phyloP scores from a whole-genome alignment of 2,113 vertebrate species.

The Paratilapia polleni region DNA sequence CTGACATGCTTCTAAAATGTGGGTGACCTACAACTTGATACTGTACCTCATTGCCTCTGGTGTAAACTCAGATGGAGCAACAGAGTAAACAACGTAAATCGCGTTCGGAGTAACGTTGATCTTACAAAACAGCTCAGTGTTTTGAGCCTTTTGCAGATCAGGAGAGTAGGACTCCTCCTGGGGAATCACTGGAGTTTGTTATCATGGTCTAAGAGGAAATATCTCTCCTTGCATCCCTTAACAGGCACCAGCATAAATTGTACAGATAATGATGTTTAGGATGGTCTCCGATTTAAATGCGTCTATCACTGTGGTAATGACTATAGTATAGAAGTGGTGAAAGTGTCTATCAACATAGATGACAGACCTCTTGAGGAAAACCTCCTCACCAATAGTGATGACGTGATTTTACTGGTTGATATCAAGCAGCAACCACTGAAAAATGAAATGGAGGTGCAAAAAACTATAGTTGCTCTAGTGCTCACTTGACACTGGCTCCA shows the following conservation, averaged over 20 bases:
- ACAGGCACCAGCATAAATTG: background rate
- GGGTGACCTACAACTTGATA: background rate
- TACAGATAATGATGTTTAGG: background rate
- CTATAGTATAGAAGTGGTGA: background rate
- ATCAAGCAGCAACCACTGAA: background rate
- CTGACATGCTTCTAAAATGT: background rate
- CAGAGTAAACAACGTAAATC: background rate
- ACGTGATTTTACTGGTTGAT: background rate
- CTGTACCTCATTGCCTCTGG: background rate
- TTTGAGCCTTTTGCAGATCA: conserved; percentile 15
- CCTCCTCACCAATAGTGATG: background rate
- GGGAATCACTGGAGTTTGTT: conserved; percentile 39
- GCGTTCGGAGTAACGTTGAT: background rate
- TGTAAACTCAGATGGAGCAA: background rate
- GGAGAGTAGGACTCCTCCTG: conserved; percentile 8
- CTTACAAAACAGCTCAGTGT: background rate
- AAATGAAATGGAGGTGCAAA: background rate
- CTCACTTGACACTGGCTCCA: background rate
- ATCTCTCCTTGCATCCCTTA: conserved; percentile 13
- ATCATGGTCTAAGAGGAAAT: conserved; percentile 24
- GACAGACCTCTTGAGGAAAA: background rate
- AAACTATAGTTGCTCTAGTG: background rate
- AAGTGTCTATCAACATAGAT: background rate
- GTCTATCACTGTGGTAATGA: background rate
- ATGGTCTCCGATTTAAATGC: background rate